Conservation (phyloP, 2,797 vertebrate species). For the Lateolabrax maculatus region DNA sequence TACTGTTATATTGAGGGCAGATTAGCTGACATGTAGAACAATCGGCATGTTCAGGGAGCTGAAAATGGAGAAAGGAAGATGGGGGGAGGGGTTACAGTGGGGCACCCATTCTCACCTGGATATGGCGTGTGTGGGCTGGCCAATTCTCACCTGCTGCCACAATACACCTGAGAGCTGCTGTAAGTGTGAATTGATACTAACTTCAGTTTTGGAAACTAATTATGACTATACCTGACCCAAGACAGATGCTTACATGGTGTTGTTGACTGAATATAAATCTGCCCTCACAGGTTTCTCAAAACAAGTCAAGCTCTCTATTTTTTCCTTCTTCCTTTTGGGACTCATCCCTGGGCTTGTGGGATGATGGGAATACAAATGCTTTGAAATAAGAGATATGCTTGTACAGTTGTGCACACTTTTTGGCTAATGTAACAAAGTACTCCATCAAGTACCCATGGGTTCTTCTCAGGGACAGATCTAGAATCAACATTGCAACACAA, state of each 20-base stretch:
- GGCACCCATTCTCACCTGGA: constrained; percentile 66
- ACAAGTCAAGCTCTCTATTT: constrained; percentile 23
- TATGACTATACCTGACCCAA: constrained; percentile 39
- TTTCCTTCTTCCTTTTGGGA: constrained; percentile 36
- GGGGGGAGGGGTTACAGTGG: constrained; percentile 47
- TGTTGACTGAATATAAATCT: constrained; percentile 45
- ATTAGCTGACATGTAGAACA: constrained; percentile 86
- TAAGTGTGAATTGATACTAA: constrained; percentile 67
- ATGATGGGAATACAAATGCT: constrained; percentile 25
- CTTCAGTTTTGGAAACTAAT: constrained; percentile 59
- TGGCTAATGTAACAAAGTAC: constrained; percentile 7
- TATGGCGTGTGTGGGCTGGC: constrained; percentile 50
- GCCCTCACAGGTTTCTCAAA: constrained; percentile 22
- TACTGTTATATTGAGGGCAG: constrained; percentile 85
- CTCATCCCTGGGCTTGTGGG: constrained; percentile 6
- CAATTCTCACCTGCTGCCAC: constrained; percentile 71
- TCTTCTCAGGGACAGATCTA: constrained; percentile 28
- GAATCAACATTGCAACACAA: constrained; percentile 21
- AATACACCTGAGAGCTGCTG: constrained; percentile 16
- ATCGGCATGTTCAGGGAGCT: constrained; percentile 78
- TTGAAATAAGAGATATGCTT: constrained; percentile 44
- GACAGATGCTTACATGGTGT: constrained; percentile 23
- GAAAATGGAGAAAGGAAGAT: constrained; percentile 63
- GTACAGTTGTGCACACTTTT: constrained; percentile 23
- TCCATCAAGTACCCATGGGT: constrained; percentile 3